Base-by-base conservation (phyloP, 1,140 invertebrate genomes). In the Caerostris extrusa region DNA sequence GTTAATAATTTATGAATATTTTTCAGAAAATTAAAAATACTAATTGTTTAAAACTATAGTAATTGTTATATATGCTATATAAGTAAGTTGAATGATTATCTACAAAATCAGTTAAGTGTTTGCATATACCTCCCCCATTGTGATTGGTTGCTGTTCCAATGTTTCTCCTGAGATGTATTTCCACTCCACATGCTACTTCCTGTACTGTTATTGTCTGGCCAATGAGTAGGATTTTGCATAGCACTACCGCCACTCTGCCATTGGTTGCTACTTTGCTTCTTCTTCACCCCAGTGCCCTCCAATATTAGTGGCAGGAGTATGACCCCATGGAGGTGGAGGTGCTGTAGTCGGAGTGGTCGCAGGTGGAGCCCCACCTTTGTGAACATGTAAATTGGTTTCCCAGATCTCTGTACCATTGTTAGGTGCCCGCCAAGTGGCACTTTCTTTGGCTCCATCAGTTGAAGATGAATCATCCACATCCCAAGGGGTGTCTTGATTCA, bases 251-350 rank as follows among this genome's bases (percentile, higher is more conserved):
- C 96, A 56, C 96, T 96, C 96, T 96, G 96, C 96, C 96, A 81
- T 96, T 96, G 94, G 96, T 96, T 64, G 64, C 97, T 14, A 55
- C 58, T 8, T 34, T 34, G 53, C 95, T n/a, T 99, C 98, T 95
- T 99, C 98, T 96, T 98, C 98, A 61, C 98, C 98, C 98, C 98
- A 99, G 3, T 98, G 98, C 10, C 98, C 98, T 61, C 98, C 98
- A 94, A 98, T 98, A 95, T 99, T 98, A 1, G 98, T 98, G 1
- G 98, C 97, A 0, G 98, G 98, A 3, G 98, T 99, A 95, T 98
- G 98, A 60, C 98, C 98, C 98, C 98, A 98, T 2, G 98, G 98
- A 50, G 95, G 95, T n/a, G 77, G 53, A 17, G 86, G 58, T 17
- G 86, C 34, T 3, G 64, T 58, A n/a, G 61, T 60, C 7, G 67